A percentile compares a stretch with the other conserved stretches of the same genome.
Conservation (phyloP, 1,140 invertebrate species). For the Calephelis nemesis region DNA sequence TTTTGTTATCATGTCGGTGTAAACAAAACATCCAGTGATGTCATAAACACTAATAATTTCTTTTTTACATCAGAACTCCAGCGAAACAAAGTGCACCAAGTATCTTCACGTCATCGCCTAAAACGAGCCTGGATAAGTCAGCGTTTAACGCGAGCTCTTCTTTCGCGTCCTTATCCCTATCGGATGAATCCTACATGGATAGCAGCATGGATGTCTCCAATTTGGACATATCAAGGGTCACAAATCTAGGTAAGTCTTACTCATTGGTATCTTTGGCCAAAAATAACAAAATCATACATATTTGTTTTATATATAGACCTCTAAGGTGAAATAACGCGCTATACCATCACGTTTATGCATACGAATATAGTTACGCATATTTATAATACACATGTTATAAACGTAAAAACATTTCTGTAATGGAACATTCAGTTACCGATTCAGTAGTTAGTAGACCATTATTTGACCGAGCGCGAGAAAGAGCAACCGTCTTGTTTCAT, state of each 20-base stretch:
- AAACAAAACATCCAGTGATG: neutral
- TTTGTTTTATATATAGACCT: no score
- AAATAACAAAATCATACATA: no score
- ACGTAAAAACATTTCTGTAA: no score
- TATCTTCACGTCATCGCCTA: conserved; percentile 71
- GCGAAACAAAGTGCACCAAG: conserved; percentile 58
- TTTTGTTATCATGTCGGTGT: neutral
- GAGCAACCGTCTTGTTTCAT: no score
- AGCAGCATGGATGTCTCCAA: conserved; percentile 56
- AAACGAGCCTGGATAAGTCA: conserved; percentile 52
- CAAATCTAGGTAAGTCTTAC: conserved; percentile 43
- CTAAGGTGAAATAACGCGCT: no score
- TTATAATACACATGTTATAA: no score
- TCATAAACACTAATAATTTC: neutral
- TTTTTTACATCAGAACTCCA: conserved; percentile 46
- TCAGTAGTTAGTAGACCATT: no score
- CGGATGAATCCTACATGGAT: conserved; percentile 65
- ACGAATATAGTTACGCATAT: no score
- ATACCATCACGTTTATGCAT: no score
- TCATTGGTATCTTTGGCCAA: no score
- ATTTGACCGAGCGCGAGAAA: no score
- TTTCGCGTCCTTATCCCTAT: conserved; percentile 64
- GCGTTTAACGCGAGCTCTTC: conserved; percentile 51
- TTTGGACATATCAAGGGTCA: conserved; percentile 54
- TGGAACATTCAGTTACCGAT: no score